A percentile compares a stretch with the other conserved stretches of the same genome.
Conservation (phyloP, 2,113 vertebrate species). For the Phalacrocorax brasilianus region DNA sequence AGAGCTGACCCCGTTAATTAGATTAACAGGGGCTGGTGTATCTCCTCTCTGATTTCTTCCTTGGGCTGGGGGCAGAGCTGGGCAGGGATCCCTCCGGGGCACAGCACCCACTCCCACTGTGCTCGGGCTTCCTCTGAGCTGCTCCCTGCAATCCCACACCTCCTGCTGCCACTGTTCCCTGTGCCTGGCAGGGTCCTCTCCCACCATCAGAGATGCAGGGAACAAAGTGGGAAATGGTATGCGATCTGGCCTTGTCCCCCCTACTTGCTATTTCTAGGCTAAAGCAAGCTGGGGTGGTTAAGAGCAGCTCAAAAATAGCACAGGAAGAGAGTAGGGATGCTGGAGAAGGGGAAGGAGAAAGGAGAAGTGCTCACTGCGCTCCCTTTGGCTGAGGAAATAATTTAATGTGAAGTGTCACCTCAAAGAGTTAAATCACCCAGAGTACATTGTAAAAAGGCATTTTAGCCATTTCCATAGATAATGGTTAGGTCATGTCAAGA, state of each 20-base stretch:
- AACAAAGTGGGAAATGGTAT: not conserved
- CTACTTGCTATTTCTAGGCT: not conserved
- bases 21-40: not conserved
- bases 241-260: not conserved
- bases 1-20: constrained; percentile 1
- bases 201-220: rapidly evolving
- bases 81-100: not conserved
- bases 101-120: not conserved
- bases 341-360: not conserved
- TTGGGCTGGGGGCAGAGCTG: not conserved
- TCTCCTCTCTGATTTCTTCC: not conserved
- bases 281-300: not conserved
- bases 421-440: constrained; percentile 59
- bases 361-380: not conserved
- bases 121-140: not conserved
- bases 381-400: constrained; percentile 14
- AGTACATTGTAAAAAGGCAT: constrained; percentile 40
- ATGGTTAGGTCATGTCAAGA: constrained; percentile 64
- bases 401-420: constrained; percentile 31
- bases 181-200: not conserved
- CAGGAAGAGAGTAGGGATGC: not conserved
- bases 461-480: constrained; percentile 66
- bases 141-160: not conserved
- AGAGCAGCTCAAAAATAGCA: not conserved
- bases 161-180: not conserved